Conservation (phyloP, 2,797 vertebrate species). For the Scomberomorus guttatus region DNA sequence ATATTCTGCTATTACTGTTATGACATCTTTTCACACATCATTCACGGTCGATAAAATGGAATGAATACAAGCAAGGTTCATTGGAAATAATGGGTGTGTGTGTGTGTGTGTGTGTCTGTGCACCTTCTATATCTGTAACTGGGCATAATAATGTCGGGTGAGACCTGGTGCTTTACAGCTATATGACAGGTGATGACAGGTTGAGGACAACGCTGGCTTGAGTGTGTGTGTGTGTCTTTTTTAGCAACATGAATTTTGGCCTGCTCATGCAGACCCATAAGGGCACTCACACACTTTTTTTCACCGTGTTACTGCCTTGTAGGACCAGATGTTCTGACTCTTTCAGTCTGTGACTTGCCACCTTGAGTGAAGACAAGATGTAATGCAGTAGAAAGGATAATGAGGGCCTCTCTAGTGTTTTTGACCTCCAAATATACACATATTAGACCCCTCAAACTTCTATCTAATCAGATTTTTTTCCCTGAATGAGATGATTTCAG, state of each 20-base stretch:
- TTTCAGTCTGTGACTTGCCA: not conserved
- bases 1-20: slow-evolving; percentile 11
- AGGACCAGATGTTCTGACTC: slow-evolving; percentile 18
- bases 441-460: not conserved
- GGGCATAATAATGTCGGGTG: not conserved
- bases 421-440: slow-evolving; percentile 1
- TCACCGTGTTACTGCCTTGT: not conserved
- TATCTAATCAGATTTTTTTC: not conserved
- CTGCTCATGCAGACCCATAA: not conserved
- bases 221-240: not conserved
- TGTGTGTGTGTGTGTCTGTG: not conserved
- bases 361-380: not conserved
- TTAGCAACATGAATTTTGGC: slow-evolving; percentile 7
- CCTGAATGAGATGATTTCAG: not conserved
- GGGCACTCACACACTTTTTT: not conserved
- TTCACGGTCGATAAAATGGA: slow-evolving; percentile 22
- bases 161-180: slow-evolving; percentile 22
- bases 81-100: slow-evolving; percentile 19
- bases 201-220: not conserved
- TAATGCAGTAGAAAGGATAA: not conserved
- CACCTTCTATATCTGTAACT: not conserved
- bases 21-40: slow-evolving; percentile 15
- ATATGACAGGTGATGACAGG: slow-evolving; percentile 32
- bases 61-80: slow-evolving; percentile 23
- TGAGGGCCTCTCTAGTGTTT: slow-evolving; percentile 6